A percentile compares a stretch with the other conserved stretches of the same genome.
These are phyloP conservation scores for Zelleria hepariella DNA, from an alignment of 2,888 invertebrate genomes.

Conservation along the genomic window DNA sequence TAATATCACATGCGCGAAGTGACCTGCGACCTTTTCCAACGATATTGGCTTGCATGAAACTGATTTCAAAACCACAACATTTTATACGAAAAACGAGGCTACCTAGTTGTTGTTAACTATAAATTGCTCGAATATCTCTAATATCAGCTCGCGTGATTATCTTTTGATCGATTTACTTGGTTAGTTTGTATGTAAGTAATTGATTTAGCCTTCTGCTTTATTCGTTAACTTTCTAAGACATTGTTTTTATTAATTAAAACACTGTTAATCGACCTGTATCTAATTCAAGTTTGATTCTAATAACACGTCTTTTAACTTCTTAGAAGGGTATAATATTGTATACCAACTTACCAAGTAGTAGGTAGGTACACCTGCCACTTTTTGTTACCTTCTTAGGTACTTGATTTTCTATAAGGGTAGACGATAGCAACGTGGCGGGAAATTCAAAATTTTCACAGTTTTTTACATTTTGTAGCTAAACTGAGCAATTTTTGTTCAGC, in stretches of 20 bases:
- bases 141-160: constrained; percentile 33
- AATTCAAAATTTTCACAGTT: too few relatives aligned
- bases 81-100: background rate
- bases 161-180: constrained; percentile 19
- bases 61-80: constrained; percentile 36
- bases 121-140: background rate
- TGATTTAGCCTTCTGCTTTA: constrained; percentile 32
- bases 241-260: constrained; percentile 6
- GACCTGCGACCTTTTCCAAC: constrained; percentile 30
- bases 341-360: too few relatives aligned
- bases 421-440: too few relatives aligned
- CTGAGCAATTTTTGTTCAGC: too few relatives aligned
- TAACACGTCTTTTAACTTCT: too few relatives aligned
- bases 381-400: too few relatives aligned
- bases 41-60: constrained; percentile 22
- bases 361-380: too few relatives aligned
- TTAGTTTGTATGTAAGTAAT: constrained; percentile 19
- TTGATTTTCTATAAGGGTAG: too few relatives aligned
- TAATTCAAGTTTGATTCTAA: background rate
- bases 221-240: constrained; percentile 31
- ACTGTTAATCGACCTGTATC: background rate
- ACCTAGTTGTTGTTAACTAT: background rate
- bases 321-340: too few relatives aligned
- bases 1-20: constrained; percentile 14
- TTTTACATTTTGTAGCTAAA: too few relatives aligned